Conservation (phyloP, 2,113 vertebrate species). For the Cariama cristata region DNA sequence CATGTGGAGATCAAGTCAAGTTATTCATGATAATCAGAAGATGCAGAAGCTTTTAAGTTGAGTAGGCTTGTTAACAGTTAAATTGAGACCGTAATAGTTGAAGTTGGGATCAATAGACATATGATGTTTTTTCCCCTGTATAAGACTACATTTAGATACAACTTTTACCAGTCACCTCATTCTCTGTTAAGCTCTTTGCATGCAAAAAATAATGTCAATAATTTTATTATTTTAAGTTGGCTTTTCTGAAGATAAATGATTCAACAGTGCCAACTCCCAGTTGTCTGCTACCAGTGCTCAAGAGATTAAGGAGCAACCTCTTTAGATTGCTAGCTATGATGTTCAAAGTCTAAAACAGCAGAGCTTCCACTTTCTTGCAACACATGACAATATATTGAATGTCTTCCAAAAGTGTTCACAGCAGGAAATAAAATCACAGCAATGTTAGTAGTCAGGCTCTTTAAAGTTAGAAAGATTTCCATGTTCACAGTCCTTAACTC, state of each 20-base stretch:
- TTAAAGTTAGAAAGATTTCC: neutral
- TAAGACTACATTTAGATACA: neutral
- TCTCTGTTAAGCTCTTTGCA: neutral
- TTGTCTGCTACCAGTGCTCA: neutral
- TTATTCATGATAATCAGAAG: neutral
- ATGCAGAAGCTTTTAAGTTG: neutral
- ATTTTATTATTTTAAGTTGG: neutral
- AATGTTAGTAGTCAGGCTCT: neutral
- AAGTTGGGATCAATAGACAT: neutral
- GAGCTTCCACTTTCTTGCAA: neutral
- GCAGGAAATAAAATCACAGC: neutral
- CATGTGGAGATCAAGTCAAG: neutral
- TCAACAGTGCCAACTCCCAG: neutral
- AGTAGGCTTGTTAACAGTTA: neutral
- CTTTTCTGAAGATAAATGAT: neutral
- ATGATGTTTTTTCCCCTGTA: neutral
- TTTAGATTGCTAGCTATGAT: neutral
- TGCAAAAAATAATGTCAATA: neutral
- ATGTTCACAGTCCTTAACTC: neutral
- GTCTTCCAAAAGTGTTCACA: neutral
- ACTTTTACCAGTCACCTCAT: neutral
- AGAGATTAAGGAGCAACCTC: neutral
- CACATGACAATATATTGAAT: neutral
- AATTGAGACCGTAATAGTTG: neutral
- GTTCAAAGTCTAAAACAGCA: neutral